Base-by-base conservation (phyloP, 2,113 vertebrate species). In the Potamarius usumacintae region DNA sequence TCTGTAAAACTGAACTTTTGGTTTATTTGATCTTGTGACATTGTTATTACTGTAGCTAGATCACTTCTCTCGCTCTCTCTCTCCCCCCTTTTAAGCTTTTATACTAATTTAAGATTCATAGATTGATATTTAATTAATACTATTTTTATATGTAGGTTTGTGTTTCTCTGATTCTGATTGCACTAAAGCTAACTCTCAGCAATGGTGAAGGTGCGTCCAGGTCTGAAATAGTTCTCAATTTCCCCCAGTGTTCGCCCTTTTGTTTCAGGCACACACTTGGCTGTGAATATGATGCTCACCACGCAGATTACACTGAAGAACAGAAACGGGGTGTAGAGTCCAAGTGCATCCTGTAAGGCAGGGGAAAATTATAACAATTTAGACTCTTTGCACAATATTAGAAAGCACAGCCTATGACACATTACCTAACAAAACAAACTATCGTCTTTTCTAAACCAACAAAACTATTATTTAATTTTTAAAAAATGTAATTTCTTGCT, bases 191-290 rank as follows among this genome's bases (percentile, higher is more conserved):
- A 86, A 48, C 20, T 50, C 2, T 91, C 92, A 65, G 78, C 84
- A 89, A 95, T 94, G 84, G 91, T 96, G 92, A 94, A 96, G 1
- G 89, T 85, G 5, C 92, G 91, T n/a, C 94, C 93, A 0, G 95
- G 96, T 84, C 95, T 95, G 92, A 99, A 99, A 89, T 96, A 98
- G 81, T 96, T 94, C 91, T 99, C 98, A 0, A 99, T 99, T 91
- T 99, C 97, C 88, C 99, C 98, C 94, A 99, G 93, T 0, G 97
- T 95, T 88, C 96, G 95, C 12, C 96, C 95, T 48, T 95, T 96
- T 67, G 98, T 99, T 92, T 99, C 98, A 0, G 98, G 98, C 62
- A 99, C 95, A 0, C 95, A 96, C 88, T 95, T 94, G 58, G 96
- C 95, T 0, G 96, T 97, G 94, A 99, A 99, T 3, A 97, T 86